Conservation (phyloP, 1,140 invertebrate genomes). For the Drosophila busckii region DNA sequence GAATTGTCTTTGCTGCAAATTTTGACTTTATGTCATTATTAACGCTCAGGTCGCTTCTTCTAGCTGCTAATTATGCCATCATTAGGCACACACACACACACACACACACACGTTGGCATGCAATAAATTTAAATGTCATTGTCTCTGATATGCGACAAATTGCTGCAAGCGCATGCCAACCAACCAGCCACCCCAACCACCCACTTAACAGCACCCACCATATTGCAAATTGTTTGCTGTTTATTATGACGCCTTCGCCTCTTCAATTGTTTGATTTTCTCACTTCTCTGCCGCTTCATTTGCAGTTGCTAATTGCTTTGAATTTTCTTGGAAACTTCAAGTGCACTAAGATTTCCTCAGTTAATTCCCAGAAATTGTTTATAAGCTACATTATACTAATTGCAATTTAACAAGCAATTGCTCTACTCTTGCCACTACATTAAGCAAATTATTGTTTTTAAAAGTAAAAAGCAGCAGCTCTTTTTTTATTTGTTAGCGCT, state of each 20-base stretch:
- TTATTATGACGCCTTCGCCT: slow-evolving; percentile 33
- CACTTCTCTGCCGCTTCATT: slow-evolving; percentile 17
- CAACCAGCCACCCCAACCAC: neutral
- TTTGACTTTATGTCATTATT: slow-evolving; percentile 73
- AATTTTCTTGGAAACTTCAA: too few species aligned
- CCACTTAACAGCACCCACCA: too few species aligned
- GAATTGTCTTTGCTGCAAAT: too few species aligned
- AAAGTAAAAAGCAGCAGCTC: too few species aligned
- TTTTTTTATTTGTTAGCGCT: too few species aligned
- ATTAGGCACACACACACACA: slow-evolving; percentile 44
- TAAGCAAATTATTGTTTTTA: too few species aligned
- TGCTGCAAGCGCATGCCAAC: neutral
- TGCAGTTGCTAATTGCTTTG: slow-evolving; percentile 21
- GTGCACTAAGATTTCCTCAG: too few species aligned
- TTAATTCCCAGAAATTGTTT: too few species aligned
- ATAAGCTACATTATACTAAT: too few species aligned
- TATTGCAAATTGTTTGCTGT: slow-evolving; percentile 36
- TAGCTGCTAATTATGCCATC: slow-evolving; percentile 71
- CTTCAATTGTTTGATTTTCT: neutral
- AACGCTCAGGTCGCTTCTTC: slow-evolving; percentile 49
- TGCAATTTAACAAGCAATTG: too few species aligned
- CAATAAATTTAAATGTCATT: slow-evolving; percentile 65
- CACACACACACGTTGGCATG: slow-evolving; percentile 19
- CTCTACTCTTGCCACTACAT: too few species aligned
- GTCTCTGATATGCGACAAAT: slow-evolving; percentile 29